phyloP scores from a whole-genome alignment of 2,113 vertebrate genomes.

The Brachyistius frenatus region DNA sequence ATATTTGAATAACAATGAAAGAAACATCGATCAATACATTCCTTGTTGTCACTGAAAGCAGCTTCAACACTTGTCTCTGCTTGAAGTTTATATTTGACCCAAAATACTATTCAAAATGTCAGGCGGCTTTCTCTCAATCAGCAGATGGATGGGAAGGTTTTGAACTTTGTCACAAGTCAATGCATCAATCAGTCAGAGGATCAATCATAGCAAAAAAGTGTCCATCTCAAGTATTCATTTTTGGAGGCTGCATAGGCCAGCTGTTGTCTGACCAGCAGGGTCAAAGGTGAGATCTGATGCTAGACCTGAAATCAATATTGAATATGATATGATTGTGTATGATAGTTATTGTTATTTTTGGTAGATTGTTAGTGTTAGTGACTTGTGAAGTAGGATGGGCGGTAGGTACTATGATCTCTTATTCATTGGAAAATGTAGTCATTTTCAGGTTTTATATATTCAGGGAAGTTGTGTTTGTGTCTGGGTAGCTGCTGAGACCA shows the following conservation, averaged over 20 bases:
- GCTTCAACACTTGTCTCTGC: neutral
- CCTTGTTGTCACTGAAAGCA: no score
- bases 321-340: neutral
- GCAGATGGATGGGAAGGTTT: conserved; percentile 59
- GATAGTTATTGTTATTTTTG: neutral
- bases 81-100: neutral
- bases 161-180: conserved; percentile 59
- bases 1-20: no score
- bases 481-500: no score
- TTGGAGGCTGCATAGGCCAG: conserved; percentile 42
- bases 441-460: neutral
- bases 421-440: neutral
- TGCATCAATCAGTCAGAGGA: conserved; percentile 67
- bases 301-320: conserved; percentile 31
- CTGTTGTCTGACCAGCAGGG: conserved; percentile 51
- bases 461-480: no score
- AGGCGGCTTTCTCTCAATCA: conserved; percentile 43
- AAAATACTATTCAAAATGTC: conserved; percentile 34
- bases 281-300: conserved; percentile 50
- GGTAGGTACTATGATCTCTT: neutral
- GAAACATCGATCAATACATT: no score
- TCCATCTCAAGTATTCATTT: conserved; percentile 3
- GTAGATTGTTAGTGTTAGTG: neutral
- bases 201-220: conserved; percentile 39
- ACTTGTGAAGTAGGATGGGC: neutral